Evolutionary conservation across 1,140 invertebrate species (phyloP), one percentile per base, ranked within the genome.

Genomic region (Drosophila sproati): DNA sequence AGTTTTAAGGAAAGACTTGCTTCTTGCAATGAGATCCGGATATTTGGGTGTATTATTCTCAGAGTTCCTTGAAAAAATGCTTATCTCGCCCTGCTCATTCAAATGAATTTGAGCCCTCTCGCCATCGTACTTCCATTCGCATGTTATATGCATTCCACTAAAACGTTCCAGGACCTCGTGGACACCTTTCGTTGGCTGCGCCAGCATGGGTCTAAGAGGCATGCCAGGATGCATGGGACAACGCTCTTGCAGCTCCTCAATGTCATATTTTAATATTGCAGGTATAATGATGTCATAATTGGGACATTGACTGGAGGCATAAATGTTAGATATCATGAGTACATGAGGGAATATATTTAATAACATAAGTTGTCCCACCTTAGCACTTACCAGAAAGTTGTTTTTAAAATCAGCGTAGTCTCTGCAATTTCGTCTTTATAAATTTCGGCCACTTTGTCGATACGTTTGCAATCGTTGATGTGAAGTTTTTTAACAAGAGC

Each of bases 111-210:
- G 99, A 3, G 98, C 99, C 91, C 99, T 94, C 94, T 99, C 99
- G 3, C 99, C 99, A 93, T 99, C 99, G 93, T 99, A 99, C 93
- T 99, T 99, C 95, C 96, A 99, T 94, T 99, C 99, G 92, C 98
- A 99, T 2, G 98, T 99, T 90, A 99, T 99, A 86, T 97, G 96
- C 78, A 97, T 93, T 34, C 96, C 95, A 69, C 99, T 98, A 93
- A 99, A 99, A 62, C 98, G 94, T 55, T 96, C 94, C 3, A 99
- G 93, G 10, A 99, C 97, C 93, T 99, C 98, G 60, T 95, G 94
- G 2, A 98, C 95, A 3, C 98, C 98, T 93, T 98, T 98, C 0
- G 98, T 98, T 8, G 99, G 99, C 93, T 99, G 98, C 2, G 99
- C 99, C 75, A 99, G 94, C 99, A 99, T 99, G 5, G 99, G 99